These are phyloP conservation scores for Leptinotarsa texana DNA, from an alignment of 1,140 invertebrate genomes.

Conservation along the genomic window DNA sequence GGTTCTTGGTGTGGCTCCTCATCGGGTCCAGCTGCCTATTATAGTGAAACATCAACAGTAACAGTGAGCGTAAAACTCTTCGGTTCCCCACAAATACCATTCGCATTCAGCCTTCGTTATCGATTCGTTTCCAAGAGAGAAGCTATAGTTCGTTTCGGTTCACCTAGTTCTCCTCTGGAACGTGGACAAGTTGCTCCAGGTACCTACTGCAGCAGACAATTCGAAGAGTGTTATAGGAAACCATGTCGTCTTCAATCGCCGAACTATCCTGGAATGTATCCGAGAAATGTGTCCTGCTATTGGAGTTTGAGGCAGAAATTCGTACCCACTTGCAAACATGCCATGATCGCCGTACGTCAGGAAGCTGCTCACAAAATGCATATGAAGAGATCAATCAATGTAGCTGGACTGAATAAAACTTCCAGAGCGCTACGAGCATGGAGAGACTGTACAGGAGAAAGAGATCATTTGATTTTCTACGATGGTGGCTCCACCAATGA, in stretches of 20 bases:
- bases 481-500: conserved; percentile 80
- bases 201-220: conserved; percentile 84
- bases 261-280: conserved; percentile 92
- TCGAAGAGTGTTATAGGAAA: conserved; percentile 84
- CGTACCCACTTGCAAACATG: conserved; percentile 84
- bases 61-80: conserved; percentile 78
- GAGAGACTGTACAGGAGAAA: conserved; percentile 79
- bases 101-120: conserved; percentile 77
- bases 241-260: conserved; percentile 80
- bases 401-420: conserved; percentile 69
- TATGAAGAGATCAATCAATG: conserved; percentile 68
- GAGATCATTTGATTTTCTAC: conserved; percentile 83
- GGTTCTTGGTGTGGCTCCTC: conserved; percentile 82
- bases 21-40: conserved; percentile 77
- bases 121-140: conserved; percentile 74
- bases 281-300: conserved; percentile 82
- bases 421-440: conserved; percentile 72
- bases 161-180: conserved; percentile 71
- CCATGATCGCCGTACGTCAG: conserved; percentile 81
- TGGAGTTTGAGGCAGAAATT: conserved; percentile 80
- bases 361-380: conserved; percentile 72
- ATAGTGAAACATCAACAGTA: conserved; percentile 81
- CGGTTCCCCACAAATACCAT: conserved; percentile 64
- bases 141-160: conserved; percentile 77
- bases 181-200: conserved; percentile 79